These are phyloP conservation scores for Oreotrochilus melanogaster DNA, from an alignment of 2,113 vertebrate species.

Conservation along the genomic window DNA sequence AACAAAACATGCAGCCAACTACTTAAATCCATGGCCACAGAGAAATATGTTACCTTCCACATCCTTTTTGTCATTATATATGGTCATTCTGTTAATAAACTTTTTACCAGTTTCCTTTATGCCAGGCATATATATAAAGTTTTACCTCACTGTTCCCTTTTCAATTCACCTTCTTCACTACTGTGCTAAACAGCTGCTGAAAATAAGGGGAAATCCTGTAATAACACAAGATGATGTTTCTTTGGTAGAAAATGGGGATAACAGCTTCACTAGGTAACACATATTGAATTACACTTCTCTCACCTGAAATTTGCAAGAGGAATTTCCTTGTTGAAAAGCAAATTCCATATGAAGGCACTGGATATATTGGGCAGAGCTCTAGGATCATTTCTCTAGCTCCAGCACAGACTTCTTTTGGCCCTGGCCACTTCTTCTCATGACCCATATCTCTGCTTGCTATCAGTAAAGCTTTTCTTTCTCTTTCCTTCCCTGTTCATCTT, in stretches of 20 bases:
- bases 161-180: background rate
- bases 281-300: background rate
- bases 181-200: background rate
- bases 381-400: background rate
- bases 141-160: background rate
- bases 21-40: background rate
- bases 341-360: background rate
- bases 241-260: background rate
- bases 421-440: background rate
- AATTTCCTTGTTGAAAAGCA: background rate
- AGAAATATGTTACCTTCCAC: background rate
- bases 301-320: background rate
- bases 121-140: background rate
- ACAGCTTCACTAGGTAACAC: background rate
- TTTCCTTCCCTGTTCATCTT: background rate
- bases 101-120: background rate
- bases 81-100: background rate
- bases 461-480: background rate
- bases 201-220: background rate
- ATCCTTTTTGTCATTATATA: background rate
- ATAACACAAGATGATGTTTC: background rate
- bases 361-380: background rate
- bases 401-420: background rate
- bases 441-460: fast-evolving
- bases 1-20: background rate